Base-by-base conservation (phyloP, 2,888 invertebrate species). In the Auanema sp. region DNA sequence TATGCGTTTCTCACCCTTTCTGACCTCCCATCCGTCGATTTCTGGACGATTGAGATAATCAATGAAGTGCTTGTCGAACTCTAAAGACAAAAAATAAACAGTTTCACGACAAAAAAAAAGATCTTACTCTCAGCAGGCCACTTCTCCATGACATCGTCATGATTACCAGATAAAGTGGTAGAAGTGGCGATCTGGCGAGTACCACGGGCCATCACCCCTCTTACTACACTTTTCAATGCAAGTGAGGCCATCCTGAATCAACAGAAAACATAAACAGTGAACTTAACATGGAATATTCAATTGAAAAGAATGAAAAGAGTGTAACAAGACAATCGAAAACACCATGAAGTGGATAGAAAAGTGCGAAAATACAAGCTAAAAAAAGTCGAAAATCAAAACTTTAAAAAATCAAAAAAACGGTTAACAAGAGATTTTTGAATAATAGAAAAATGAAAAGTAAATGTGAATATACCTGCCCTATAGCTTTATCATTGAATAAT, bases 1-100 rank as follows among this genome's bases (percentile, higher is more conserved):
- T 59, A 44, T 33, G 43, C 52, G 14, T 56, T 14, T 52, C 72
- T 14, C 41, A 82, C 82, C 81, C 64, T 83, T 83, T 66, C 83
- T 71, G 41, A 84, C 76, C 70, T 82, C 79, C 83, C 83, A 83
- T 59, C 81, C 82, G 65, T 83, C 83, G 66, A 83, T 81, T 58
- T 83, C 83, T 49, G 81, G 77, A 11, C 81, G 75, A 66, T 56
- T 80, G 62, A 83, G 71, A 57, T 81, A 83, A 68, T 79, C 77
- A 69, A 83, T 79, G 74, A 81, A 83, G 66, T 81, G 79, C 60
- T 78, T 78, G 68, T 83, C 83, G 68, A 83, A 83, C 65, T 79
- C 80, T 80, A 62, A 66, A 56, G 54, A 8, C n/a, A 21, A 16
- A 3, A 33, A 16, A 3, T 40, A n/a, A 21, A 55, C 6, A 2